Conservation (phyloP, 1,140 invertebrate genomes). For the Helicorthomorpha holstii region DNA sequence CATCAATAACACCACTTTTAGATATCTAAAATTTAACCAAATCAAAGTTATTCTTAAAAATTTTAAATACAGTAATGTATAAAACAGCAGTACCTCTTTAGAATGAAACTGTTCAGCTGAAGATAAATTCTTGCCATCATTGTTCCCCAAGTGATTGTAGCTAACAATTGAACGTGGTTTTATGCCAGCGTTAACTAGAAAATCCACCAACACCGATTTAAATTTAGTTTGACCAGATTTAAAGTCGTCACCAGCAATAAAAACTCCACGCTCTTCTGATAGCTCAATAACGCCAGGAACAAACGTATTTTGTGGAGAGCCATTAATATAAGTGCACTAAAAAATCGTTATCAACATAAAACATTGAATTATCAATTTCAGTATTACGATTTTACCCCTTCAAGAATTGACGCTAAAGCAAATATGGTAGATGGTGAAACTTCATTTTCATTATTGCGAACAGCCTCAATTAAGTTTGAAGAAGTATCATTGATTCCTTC, state of each 20-base stretch:
- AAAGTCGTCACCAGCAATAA: conserved; percentile 87
- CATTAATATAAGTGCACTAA: conserved; percentile 82
- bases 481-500: conserved; percentile 69
- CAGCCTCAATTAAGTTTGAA: conserved; percentile 55
- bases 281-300: conserved; percentile 74
- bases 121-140: conserved; percentile 88
- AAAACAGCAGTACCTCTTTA: conserved; percentile 27
- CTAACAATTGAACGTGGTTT: conserved; percentile 94
- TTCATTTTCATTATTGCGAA: conserved; percentile 54
- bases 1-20: conserved; percentile 90
- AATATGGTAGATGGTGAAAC: conserved; percentile 90
- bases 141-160: conserved; percentile 95
- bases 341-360: conserved; percentile 20
- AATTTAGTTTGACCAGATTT: conserved; percentile 95
- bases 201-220: conserved; percentile 90
- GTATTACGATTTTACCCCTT: conserved; percentile 41
- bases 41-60: background rate
- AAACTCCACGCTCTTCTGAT: conserved; percentile 55
- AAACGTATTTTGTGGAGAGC: conserved; percentile 91
- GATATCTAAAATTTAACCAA: conserved; percentile 47
- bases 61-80: background rate
- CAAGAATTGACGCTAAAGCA: conserved; percentile 73
- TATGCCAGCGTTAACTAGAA: conserved; percentile 75
- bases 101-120: conserved; percentile 71
- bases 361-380: background rate